Base-by-base conservation (phyloP, 1,140 invertebrate species). In the Hyles vespertilio region DNA sequence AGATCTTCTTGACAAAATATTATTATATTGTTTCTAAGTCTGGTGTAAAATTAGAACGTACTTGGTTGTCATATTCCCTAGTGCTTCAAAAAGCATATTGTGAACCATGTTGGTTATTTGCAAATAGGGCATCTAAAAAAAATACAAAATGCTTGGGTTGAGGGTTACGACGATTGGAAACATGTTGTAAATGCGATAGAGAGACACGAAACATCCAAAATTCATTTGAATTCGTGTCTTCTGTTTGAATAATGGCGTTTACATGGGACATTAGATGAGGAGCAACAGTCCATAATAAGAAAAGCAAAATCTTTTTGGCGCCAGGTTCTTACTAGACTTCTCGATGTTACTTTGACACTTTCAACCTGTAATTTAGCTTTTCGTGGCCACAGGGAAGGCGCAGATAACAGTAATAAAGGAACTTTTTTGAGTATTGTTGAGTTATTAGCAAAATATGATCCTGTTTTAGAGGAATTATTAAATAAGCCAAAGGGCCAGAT, bases 291-390 rank as follows among this genome's bases (percentile, higher is more conserved):
- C 34, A 67, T 62, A 8, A 59, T 67, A 59, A 67, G 52, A 67
- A 6, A 67, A 60, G 7, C 57, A 62, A 63, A 59, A 59, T 12
- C 3, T 54, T 59, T 67, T 67, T 63, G 60, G 58, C 57, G 58
- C 65, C 65, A 63, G 9, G 65, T 67, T 57, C 61, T 68, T 32
- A 40, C 61, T 68, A 68, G 61, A 61, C 61, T 68, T 43, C 58
- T 67, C 63, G 59, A 69, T 62, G 59, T 60, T 63, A 63, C 61
- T 67, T 34, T 63, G 5, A 60, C 61, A 55, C 65, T 67, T 57
- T 63, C 58, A 63, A 67, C 65, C 0, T 67, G 61, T 63, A 63
- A 67, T 67, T 68, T 64, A 68, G 61, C 59, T 46, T 68, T 63
- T 68, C 58, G 56, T 59, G 59, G 61, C 32, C 61, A 63, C 43